Conservation (phyloP, 2,888 invertebrate species). For the Ichneumoninae sp. region DNA sequence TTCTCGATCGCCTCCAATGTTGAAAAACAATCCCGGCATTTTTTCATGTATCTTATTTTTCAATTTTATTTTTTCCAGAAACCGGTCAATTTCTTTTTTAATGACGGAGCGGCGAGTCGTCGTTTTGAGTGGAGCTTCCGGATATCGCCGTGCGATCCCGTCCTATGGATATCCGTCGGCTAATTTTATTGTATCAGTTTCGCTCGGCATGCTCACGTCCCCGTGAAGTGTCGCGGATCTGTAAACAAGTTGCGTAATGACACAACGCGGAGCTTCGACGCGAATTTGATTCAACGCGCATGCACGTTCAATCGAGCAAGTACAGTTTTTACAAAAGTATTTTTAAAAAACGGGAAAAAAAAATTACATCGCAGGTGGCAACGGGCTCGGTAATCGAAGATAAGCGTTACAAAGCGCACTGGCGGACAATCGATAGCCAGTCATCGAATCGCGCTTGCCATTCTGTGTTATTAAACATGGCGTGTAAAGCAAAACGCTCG, state of each 20-base stretch:
- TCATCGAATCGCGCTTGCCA: slow-evolving; percentile 25
- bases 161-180: neutral
- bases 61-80: too few species aligned
- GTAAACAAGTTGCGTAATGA: slow-evolving; percentile 63
- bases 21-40: too few species aligned
- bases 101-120: neutral
- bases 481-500: slow-evolving; percentile 39
- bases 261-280: neutral
- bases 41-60: too few species aligned
- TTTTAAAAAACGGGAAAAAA: too few species aligned
- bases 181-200: slow-evolving; percentile 27
- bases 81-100: too few species aligned
- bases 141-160: neutral
- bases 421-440: slow-evolving; percentile 25
- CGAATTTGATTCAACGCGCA: too few species aligned
- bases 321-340: too few species aligned
- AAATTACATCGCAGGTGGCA: neutral
- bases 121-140: slow-evolving; percentile 7
- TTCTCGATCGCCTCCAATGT: too few species aligned
- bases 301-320: too few species aligned
- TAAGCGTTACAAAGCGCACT: neutral
- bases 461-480: slow-evolving; percentile 52
- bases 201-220: neutral
- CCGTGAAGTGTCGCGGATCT: slow-evolving; percentile 9
- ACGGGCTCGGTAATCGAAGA: slow-evolving; percentile 44